Evolutionary conservation across 2,113 vertebrate genomes (phyloP).

Genomic region (Crotalus horridus): DNA sequence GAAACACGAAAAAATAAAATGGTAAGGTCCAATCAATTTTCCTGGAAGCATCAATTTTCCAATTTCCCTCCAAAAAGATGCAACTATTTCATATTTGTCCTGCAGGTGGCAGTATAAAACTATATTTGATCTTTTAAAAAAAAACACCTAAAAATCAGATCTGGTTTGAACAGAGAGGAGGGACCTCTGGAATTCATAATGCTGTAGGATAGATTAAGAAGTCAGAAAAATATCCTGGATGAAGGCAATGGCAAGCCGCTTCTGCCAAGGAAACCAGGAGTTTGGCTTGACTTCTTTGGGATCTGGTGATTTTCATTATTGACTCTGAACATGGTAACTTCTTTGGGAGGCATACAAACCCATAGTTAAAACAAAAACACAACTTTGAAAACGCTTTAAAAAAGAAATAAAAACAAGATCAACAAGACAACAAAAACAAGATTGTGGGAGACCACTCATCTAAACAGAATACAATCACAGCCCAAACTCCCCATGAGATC

Average conservation of each 20-base stretch:
- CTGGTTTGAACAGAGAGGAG: background rate
- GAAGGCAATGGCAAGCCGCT: background rate
- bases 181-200: background rate
- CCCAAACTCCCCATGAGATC: background rate
- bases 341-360: background rate
- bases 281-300: background rate
- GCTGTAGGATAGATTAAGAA: background rate
- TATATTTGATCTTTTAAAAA: background rate
- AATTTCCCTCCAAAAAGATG: background rate
- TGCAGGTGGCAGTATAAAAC: background rate
- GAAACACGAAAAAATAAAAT: background rate
- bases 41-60: background rate
- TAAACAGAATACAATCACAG: background rate
- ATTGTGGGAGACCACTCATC: background rate
- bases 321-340: background rate
- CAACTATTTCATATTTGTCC: background rate
- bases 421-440: background rate
- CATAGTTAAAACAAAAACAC: background rate
- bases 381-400: background rate
- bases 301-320: background rate
- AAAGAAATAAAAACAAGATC: background rate
- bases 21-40: background rate
- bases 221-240: background rate
- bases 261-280: background rate
- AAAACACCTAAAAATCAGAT: background rate